Evolutionary conservation across 1,140 invertebrate species (phyloP).

Genomic region (Procambarus clarkii): DNA sequence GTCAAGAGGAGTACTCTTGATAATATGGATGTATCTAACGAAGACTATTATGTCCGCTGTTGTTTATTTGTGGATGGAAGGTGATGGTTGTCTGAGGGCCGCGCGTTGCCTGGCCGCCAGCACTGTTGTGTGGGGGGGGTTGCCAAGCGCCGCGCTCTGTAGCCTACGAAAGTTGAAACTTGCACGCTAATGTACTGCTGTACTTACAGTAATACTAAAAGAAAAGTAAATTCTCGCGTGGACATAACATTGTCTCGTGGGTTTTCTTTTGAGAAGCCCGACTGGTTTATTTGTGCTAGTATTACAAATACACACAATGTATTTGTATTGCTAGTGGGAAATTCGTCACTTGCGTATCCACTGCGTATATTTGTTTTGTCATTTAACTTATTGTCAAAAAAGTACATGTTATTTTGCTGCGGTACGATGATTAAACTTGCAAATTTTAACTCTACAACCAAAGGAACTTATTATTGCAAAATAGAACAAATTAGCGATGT

Average conservation of each 20-base stretch:
- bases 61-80: not conserved
- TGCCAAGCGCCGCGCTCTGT: not conserved
- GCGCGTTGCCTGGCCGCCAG: not conserved
- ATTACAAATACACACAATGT: too few species aligned
- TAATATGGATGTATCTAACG: not conserved
- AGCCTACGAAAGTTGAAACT: not conserved
- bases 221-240: not conserved
- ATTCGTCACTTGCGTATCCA: too few species aligned
- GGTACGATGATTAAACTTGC: too few species aligned
- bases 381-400: too few species aligned
- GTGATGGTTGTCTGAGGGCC: not conserved
- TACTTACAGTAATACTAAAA: not conserved
- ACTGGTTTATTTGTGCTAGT: not conserved
- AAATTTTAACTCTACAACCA: too few species aligned
- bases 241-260: too few species aligned
- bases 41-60: conserved; percentile 22
- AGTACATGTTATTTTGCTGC: too few species aligned
- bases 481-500: too few species aligned
- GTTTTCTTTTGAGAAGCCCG: not conserved
- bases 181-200: not conserved
- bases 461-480: too few species aligned
- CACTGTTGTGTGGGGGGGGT: not conserved
- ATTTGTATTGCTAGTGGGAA: too few species aligned
- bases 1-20: not conserved
- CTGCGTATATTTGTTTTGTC: too few species aligned